Evolutionary conservation across 2,888 invertebrate species (phyloP).

Genomic region (Prenolepis imparis): DNA sequence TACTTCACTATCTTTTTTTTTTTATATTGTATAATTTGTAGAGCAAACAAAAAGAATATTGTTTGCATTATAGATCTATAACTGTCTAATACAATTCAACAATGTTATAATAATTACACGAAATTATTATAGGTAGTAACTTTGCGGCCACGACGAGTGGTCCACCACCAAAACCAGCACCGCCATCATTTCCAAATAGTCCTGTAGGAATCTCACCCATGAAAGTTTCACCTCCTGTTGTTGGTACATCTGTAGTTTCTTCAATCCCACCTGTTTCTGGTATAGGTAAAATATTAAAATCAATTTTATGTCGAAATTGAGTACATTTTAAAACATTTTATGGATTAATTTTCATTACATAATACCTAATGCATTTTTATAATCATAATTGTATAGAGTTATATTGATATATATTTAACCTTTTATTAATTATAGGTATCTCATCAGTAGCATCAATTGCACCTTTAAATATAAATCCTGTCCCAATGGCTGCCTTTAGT

Average conservation of each 20-base stretch:
- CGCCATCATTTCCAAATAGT: slow-evolving; percentile 87
- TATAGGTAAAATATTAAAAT: slow-evolving; percentile 77
- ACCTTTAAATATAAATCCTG: slow-evolving; percentile 82
- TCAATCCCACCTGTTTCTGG: slow-evolving; percentile 77
- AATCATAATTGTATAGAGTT: background rate
- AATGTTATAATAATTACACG: background rate
- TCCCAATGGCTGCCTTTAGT: slow-evolving; percentile 83
- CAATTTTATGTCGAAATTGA: background rate
- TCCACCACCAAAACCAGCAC: slow-evolving; percentile 85
- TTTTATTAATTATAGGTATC: slow-evolving; percentile 75
- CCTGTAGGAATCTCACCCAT: slow-evolving; percentile 80
- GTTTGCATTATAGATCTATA: background rate
- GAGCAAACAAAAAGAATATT: background rate
- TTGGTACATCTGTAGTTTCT: slow-evolving; percentile 69
- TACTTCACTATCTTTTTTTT: background rate
- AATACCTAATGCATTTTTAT: background rate
- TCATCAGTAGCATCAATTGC: slow-evolving; percentile 81
- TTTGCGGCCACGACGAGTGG: slow-evolving; percentile 79
- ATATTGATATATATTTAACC: slow-evolving; percentile 9
- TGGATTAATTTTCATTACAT: slow-evolving; percentile 20
- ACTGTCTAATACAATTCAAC: background rate
- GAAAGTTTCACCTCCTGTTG: slow-evolving; percentile 64
- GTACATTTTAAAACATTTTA: slow-evolving; percentile 22
- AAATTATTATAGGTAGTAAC: slow-evolving; percentile 78
- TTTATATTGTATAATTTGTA: background rate